These are phyloP conservation scores for Dolichopus griseipennis DNA, from an alignment of 2,888 invertebrate species.

Conservation along the genomic window DNA sequence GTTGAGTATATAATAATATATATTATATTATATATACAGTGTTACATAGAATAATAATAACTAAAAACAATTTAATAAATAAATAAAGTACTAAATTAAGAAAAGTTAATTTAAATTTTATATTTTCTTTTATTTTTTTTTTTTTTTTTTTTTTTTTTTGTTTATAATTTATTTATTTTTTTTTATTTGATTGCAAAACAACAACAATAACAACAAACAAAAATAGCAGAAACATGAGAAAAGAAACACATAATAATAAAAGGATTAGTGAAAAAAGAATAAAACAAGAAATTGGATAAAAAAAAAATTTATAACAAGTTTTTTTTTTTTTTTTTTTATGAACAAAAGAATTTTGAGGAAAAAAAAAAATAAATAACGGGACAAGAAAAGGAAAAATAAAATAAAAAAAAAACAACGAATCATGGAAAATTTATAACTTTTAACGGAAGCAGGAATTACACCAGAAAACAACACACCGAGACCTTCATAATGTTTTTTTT, in stretches of 20 bases:
- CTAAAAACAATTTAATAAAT: not conserved
- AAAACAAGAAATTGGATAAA: not conserved
- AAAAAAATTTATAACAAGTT: not conserved
- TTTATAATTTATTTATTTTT: not conserved
- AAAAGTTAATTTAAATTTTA: conserved; percentile 3
- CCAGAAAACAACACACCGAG: not conserved
- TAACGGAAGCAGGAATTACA: conserved; percentile 4
- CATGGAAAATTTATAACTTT: not conserved
- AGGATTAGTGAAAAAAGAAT: not conserved
- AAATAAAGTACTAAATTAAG: not conserved
- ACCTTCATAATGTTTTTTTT: not conserved
- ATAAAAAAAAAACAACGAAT: not conserved
- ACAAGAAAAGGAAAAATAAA: not conserved
- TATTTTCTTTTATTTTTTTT: not conserved
- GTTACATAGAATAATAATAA: not conserved
- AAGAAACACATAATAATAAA: too few relatives aligned
- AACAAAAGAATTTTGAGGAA: not conserved
- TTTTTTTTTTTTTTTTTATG: too few relatives aligned
- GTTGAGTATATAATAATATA: too few relatives aligned
- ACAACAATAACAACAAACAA: not conserved
- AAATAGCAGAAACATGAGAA: too few relatives aligned
- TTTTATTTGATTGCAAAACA: not conserved
- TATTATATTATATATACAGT: not conserved
- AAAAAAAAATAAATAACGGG: not conserved
- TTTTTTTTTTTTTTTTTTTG: not conserved